Percentiles rank a stretch among this genome's conserved stretches.
Evolutionary conservation across 2,888 invertebrate species (phyloP).

Genomic region (Hipparchia semele): DNA sequence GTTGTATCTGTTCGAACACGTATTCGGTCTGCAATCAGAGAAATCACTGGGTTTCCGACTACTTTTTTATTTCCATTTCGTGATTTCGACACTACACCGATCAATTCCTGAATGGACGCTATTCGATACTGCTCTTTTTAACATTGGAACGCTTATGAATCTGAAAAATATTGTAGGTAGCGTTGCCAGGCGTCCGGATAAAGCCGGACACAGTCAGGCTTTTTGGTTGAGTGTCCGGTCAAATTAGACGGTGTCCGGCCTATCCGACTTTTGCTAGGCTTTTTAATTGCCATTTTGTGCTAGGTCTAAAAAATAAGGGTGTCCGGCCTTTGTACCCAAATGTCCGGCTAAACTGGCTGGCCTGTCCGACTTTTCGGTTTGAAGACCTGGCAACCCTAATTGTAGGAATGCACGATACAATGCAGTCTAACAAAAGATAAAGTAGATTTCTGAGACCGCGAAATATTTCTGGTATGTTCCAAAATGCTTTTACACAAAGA

Average conservation of each 20-base stretch:
- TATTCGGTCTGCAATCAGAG: slow-evolving; percentile 14
- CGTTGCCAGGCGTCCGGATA: too few relatives aligned
- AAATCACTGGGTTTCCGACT: slow-evolving; percentile 15
- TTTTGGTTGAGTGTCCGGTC: too few relatives aligned
- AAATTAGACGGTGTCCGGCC: too few relatives aligned
- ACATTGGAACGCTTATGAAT: slow-evolving; percentile 9
- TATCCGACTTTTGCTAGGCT: too few relatives aligned
- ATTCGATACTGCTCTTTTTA: slow-evolving; percentile 10
- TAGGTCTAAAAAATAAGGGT: too few relatives aligned
- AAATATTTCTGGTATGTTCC: not conserved
- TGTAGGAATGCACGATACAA: not conserved
- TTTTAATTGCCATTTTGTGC: too few relatives aligned
- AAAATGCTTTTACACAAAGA: not conserved
- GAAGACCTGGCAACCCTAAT: too few relatives aligned
- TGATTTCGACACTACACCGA: slow-evolving; percentile 20
- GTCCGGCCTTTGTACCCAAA: too few relatives aligned
- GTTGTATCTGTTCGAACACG: not conserved
- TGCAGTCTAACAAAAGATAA: not conserved
- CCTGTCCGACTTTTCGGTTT: too few relatives aligned
- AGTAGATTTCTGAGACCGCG: not conserved
- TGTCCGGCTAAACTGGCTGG: too few relatives aligned
- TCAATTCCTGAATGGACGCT: slow-evolving; percentile 30
- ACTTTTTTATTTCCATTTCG: slow-evolving; percentile 26
- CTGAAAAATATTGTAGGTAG: not conserved
- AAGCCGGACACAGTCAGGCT: too few relatives aligned